Base-by-base conservation (phyloP, 1,140 invertebrate species). In the Drosophila quadrilineata region DNA sequence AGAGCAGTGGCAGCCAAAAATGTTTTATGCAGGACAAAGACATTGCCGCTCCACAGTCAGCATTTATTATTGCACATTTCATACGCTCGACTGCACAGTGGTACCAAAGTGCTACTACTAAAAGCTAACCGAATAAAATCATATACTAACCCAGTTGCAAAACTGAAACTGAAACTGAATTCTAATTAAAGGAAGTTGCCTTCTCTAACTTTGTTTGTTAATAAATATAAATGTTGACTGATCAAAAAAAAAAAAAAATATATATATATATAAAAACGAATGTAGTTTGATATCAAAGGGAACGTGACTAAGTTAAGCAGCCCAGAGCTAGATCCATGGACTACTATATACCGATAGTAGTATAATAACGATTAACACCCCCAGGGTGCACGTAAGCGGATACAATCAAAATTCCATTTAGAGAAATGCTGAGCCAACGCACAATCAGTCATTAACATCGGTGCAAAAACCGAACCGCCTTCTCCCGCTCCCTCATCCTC, bases 361-460 rank as follows among this genome's bases (percentile, higher is more conserved):
- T 38, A 14, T 19, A 46, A 59, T 65, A 57, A 62, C 68, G 69
- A 71, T 71, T 68, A 68, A 71, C 64, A 67, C 28, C 33, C n/a
- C 41, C 41, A 43, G 65, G 43, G 68, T 63, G 74, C 77, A 84
- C 77, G 79, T 85, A 85, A 79, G 74, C 79, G 79, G 79, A 84
- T 79, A 84, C 79, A 84, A 84, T 84, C 79, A 84, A 84, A 85
- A 84, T 85, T 85, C 79, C 79, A 84, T 85, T 84, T 84, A 62
- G 79, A 59, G n/a, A 53, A 77, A 65, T 54, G 65, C 73, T 73
- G 69, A 84, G 79, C n/a, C 67, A 79, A 71, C 70, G 79, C 79
- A 85, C 79, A 84, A 84, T 84, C 74, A 79, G 74, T 84, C 74
- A 85, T 84, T 85, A 84, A 73, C 73, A 84, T 82, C 49, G 26